Percentiles rank a stretch among this genome's conserved stretches.
Conservation (phyloP, 2,797 vertebrate genomes). For the Microctenopoma stevenorrisi region DNA sequence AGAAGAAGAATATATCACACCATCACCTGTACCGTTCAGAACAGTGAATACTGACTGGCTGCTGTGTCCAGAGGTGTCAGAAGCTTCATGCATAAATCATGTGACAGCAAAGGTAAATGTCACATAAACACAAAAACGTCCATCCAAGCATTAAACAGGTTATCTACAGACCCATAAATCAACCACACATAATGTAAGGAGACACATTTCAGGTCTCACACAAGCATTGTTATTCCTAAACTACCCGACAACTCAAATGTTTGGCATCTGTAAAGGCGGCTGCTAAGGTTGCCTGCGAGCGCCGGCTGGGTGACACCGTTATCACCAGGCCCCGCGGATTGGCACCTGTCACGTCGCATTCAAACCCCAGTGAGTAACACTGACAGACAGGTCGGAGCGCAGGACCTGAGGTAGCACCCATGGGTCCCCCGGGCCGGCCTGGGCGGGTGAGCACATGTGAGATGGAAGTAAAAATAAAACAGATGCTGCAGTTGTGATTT, state of each 20-base stretch:
- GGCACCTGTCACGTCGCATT: constrained; percentile 79
- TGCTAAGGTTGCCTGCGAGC: constrained; percentile 57
- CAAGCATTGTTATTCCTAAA: constrained; percentile 54
- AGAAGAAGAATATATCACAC: not conserved
- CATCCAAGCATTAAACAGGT: constrained; percentile 55
- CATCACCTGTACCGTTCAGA: too few species aligned
- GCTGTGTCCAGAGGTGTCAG: constrained; percentile 26
- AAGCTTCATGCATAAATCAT: constrained; percentile 50
- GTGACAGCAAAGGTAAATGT: constrained; percentile 68
- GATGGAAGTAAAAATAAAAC: constrained; percentile 58
- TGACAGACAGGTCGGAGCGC: constrained; percentile 70
- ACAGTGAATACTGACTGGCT: not conserved
- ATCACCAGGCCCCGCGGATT: constrained; percentile 65
- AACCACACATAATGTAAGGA: constrained; percentile 29
- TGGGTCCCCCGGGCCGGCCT: constrained; percentile 51
- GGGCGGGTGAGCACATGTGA: constrained; percentile 27
- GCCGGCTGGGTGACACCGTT: constrained; percentile 52
- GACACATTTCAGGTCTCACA: constrained; percentile 47
- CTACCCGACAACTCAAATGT: constrained; percentile 48
- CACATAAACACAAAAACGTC: constrained; percentile 42
- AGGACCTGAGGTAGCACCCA: constrained; percentile 70
- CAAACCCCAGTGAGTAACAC: constrained; percentile 65
- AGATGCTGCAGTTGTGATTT: constrained; percentile 2
- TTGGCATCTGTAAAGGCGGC: constrained; percentile 67
- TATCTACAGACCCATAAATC: constrained; percentile 70